Conservation (phyloP, 2,797 vertebrate species). For the Paedocypris micromegethes region DNA sequence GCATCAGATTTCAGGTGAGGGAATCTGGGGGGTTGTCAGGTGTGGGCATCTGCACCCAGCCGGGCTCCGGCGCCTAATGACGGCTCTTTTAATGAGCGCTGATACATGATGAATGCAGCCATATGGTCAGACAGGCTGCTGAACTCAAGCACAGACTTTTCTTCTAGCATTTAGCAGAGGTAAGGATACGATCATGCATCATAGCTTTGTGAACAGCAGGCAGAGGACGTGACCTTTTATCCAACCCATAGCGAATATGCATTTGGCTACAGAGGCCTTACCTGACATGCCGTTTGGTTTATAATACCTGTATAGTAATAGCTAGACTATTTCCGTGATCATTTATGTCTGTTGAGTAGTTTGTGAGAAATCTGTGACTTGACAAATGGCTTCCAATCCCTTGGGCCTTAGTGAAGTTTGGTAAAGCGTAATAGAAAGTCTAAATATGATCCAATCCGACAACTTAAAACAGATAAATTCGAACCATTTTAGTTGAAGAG, state of each 20-base stretch:
- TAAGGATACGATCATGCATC: constrained; percentile 57
- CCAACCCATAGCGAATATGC: constrained; percentile 55
- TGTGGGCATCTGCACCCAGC: constrained; percentile 57
- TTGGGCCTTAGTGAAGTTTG: constrained; percentile 14
- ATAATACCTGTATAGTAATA: constrained; percentile 4
- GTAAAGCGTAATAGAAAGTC: background rate
- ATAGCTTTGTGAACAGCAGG: constrained; percentile 57
- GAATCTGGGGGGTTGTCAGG: constrained; percentile 45
- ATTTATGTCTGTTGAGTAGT: constrained; percentile 6
- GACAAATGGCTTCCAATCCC: constrained; percentile 19
- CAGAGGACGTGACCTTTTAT: constrained; percentile 65
- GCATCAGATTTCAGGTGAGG: constrained; percentile 48
- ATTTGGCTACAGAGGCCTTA: constrained; percentile 37
- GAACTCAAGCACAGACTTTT: constrained; percentile 60
- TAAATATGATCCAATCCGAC: background rate
- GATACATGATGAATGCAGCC: constrained; percentile 77
- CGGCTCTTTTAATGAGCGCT: constrained; percentile 72
- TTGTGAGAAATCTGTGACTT: constrained; percentile 11
- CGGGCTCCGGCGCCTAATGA: constrained; percentile 66
- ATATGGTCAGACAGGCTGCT: constrained; percentile 75
- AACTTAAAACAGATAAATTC: too few species aligned
- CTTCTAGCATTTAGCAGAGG: constrained; percentile 54
- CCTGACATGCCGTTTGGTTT: constrained; percentile 8
- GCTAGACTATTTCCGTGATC: background rate
- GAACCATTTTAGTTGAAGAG: too few species aligned